Conservation (phyloP, 2,797 vertebrate genomes). For the Tympanoctomys barrerae region DNA sequence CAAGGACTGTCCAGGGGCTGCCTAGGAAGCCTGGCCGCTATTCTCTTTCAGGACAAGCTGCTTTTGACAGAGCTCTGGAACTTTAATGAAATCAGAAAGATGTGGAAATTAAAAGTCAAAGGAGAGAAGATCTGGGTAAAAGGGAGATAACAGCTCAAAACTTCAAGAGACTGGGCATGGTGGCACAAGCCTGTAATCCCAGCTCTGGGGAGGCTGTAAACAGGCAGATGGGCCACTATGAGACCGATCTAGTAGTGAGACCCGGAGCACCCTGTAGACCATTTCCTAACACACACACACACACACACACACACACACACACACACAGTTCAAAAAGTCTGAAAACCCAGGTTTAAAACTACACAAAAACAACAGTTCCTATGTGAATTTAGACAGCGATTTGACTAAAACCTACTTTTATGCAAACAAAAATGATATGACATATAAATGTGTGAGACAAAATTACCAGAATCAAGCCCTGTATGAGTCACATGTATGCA, state of each 20-base stretch:
- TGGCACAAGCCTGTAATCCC: no score
- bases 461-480: neutral
- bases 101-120: neutral
- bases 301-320: no score
- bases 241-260: no score
- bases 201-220: no score
- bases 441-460: neutral
- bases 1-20: no score
- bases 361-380: neutral
- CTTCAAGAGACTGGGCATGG: no score
- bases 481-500: neutral
- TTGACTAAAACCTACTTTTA: neutral
- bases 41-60: neutral
- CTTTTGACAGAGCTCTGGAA: no score
- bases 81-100: neutral
- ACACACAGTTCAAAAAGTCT: neutral
- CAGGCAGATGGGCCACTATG: no score
- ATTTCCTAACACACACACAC: no score
- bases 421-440: neutral
- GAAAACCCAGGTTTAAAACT: neutral
- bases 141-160: neutral
- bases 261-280: no score
- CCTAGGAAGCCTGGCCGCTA: neutral
- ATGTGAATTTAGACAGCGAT: neutral
- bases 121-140: neutral